These are phyloP conservation scores for Dunckerocampus dactyliophorus DNA, from an alignment of 2,113 vertebrate genomes.

Conservation along the genomic window DNA sequence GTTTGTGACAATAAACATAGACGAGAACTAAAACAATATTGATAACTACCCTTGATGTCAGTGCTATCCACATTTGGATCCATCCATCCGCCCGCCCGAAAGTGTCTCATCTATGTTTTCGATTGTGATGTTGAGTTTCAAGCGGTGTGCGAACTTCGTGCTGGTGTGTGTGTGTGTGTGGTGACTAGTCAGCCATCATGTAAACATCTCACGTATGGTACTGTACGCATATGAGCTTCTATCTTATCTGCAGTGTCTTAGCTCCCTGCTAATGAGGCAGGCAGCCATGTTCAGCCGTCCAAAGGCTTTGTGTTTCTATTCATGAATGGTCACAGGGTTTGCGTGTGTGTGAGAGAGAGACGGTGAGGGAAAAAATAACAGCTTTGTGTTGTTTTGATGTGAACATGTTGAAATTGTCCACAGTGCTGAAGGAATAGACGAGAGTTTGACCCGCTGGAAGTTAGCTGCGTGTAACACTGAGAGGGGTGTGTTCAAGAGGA, in stretches of 20 bases:
- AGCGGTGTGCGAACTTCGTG: neutral
- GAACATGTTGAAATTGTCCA: no score
- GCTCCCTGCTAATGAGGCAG: slow-evolving; percentile 46
- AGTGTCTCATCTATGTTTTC: no score
- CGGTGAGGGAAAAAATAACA: slow-evolving; percentile 2
- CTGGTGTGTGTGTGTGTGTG: neutral
- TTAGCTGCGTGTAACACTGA: neutral
- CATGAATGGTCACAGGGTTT: slow-evolving; percentile 58
- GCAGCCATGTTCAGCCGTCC: slow-evolving; percentile 39
- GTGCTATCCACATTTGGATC: no score
- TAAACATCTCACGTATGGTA: neutral
- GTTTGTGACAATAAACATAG: no score
- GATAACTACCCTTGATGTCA: no score
- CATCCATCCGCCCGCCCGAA: no score
- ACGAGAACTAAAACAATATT: no score
- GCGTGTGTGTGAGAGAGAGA: slow-evolving; percentile 27
- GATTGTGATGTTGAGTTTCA: neutral
- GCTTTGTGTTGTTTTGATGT: neutral
- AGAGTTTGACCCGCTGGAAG: no score
- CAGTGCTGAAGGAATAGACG: neutral
- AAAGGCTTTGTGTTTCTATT: slow-evolving; percentile 27
- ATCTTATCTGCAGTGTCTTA: slow-evolving; percentile 15
- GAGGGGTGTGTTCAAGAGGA: slow-evolving; percentile 29
- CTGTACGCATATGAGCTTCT: neutral
- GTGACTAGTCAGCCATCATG: neutral